phyloP scores from a whole-genome alignment of 2,113 vertebrate genomes.

The Athene cunicularia region DNA sequence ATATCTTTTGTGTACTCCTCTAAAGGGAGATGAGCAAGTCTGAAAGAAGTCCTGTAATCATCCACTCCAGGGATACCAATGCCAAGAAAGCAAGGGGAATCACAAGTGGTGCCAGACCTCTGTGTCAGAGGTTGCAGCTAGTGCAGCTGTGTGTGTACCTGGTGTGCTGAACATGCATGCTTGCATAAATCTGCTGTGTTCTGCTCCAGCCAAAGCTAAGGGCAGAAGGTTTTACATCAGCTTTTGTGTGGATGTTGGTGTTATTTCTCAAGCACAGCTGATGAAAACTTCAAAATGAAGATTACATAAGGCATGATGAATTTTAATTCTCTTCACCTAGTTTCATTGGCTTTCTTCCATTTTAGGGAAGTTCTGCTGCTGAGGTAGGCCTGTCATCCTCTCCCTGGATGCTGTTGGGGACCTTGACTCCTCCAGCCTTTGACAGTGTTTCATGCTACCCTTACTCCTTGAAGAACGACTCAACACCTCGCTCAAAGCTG shows the following conservation, averaged over 20 bases:
- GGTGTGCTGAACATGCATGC: not conserved
- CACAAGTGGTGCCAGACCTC: not conserved
- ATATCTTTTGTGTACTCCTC: not conserved
- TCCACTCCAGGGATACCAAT: not conserved
- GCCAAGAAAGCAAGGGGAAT: not conserved
- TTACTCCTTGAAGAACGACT: not conserved
- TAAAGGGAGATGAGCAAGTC: not conserved
- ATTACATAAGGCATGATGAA: fast-evolving
- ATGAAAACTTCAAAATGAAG: not conserved
- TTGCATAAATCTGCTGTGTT: not conserved
- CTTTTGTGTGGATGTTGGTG: not conserved
- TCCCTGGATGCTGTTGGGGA: not conserved
- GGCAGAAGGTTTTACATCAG: not conserved
- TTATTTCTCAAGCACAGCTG: not conserved
- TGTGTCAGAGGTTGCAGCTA: not conserved
- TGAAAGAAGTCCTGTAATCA: not conserved
- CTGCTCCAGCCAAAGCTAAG: not conserved
- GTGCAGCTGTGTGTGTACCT: fast-evolving
- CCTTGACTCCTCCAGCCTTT: not conserved
- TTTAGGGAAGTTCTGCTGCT: not conserved
- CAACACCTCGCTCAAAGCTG: not conserved
- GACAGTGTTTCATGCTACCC: not conserved
- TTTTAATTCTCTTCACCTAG: not conserved
- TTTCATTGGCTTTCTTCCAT: not conserved
- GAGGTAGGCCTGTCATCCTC: not conserved